Conservation (phyloP, 92 coral and sea anemone genomes). For the Hydrozoanthus gracilis region DNA sequence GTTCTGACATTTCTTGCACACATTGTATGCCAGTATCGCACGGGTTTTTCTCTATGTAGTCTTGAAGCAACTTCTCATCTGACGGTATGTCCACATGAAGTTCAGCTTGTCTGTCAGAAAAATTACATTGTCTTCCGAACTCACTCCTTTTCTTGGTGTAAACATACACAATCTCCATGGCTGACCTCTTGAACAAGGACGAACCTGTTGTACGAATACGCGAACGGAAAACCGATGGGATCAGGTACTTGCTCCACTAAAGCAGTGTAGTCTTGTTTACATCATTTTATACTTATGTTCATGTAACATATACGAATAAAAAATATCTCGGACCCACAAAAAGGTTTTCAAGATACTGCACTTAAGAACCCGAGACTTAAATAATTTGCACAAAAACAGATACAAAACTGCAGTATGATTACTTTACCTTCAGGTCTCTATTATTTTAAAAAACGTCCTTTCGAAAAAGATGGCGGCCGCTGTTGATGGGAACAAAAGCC, state of each 20-base stretch:
- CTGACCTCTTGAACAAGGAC: background rate
- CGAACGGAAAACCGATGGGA: background rate
- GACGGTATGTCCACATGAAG: constrained; percentile 98
- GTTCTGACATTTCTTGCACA: constrained; percentile 99
- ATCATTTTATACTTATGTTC: background rate
- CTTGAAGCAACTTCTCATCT: constrained; percentile 93
- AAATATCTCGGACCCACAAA: no score
- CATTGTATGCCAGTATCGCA: constrained; percentile 99
- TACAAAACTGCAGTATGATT: background rate
- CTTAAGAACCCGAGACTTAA: no score
- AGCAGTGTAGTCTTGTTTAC: background rate
- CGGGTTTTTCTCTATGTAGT: constrained; percentile 96
- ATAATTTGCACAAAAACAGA: background rate
- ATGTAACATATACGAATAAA: no score
- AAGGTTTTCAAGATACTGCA: no score
- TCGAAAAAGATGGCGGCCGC: constrained; percentile 42
- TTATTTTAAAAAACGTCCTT: background rate
- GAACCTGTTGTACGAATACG: background rate
- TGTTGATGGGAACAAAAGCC: background rate
- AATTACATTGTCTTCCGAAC: constrained; percentile 99
- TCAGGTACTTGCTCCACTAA: background rate
- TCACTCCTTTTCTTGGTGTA: constrained; percentile 98
- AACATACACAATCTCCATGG: constrained; percentile 98
- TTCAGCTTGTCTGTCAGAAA: constrained; percentile 99
- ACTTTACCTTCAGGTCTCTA: constrained; percentile 9